Evolutionary conservation across 1,140 invertebrate species (phyloP).

Genomic region (Phenacoccus solenopsis): DNA sequence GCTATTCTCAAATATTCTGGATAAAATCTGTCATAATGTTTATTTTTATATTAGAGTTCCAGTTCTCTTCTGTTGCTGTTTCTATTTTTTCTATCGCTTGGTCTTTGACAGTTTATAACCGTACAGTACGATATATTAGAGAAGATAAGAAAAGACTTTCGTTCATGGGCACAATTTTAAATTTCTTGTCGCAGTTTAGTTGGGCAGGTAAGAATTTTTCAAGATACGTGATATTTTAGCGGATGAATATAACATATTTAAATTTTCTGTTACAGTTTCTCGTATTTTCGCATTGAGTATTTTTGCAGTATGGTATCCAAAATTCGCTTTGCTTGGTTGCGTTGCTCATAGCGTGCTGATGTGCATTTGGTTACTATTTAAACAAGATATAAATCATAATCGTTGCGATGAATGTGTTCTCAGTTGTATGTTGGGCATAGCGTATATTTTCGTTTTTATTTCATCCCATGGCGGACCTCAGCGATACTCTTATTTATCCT

Average conservation of each 20-base stretch:
- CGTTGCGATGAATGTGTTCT: not conserved
- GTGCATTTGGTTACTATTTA: not conserved
- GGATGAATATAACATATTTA: not conserved
- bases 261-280: not conserved
- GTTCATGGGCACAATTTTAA: not conserved
- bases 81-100: not conserved
- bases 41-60: not conserved
- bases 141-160: not conserved
- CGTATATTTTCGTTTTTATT: not conserved
- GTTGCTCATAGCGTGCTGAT: not conserved
- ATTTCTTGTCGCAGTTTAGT: not conserved
- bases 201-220: not conserved
- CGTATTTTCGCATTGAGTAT: not conserved
- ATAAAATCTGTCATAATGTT: too few species aligned
- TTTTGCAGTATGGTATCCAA: not conserved
- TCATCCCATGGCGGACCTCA: not conserved
- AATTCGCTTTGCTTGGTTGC: not conserved
- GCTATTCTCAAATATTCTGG: not conserved
- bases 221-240: too few species aligned
- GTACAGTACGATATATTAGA: not conserved
- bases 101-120: not conserved
- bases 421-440: not conserved
- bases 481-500: not conserved
- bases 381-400: not conserved
- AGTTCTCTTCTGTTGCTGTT: not conserved